phyloP scores from a whole-genome alignment of 2,797 vertebrate genomes.

The Helostoma temminkii region DNA sequence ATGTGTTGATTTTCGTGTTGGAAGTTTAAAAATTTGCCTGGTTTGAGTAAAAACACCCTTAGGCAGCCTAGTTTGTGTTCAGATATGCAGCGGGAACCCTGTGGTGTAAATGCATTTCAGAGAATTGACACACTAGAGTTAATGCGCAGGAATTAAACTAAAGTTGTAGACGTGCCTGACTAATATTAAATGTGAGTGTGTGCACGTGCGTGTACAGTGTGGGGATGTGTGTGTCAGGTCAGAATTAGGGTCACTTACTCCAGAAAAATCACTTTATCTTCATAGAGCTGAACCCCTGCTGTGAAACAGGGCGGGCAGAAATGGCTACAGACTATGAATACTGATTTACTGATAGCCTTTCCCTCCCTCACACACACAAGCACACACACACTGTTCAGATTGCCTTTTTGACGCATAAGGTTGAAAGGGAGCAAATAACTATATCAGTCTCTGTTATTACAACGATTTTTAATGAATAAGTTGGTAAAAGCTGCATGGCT shows the following conservation, averaged over 20 bases:
- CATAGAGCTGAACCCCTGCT: constrained; percentile 65
- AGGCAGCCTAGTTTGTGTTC: constrained; percentile 24
- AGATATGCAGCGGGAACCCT: constrained; percentile 35
- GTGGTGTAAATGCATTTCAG: constrained; percentile 39
- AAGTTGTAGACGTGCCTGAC: constrained; percentile 37
- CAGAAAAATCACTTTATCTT: constrained; percentile 77
- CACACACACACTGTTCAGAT: constrained; percentile 17
- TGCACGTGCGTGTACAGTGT: constrained; percentile 5
- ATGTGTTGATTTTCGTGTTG: neutral
- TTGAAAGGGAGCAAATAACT: constrained; percentile 63
- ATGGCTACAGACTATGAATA: constrained; percentile 68
- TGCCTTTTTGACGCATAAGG: constrained; percentile 39
- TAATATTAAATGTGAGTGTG: constrained; percentile 48
- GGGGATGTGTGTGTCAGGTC: constrained; percentile 50
- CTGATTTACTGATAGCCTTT: constrained; percentile 60
- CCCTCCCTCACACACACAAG: constrained; percentile 2
- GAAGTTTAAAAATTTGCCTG: constrained; percentile 18
- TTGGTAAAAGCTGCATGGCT: constrained; percentile 59
- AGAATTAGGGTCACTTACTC: constrained; percentile 64
- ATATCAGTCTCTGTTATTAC: constrained; percentile 62
- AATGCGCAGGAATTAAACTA: constrained; percentile 27
- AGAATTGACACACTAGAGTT: constrained; percentile 16
- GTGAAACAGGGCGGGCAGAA: constrained; percentile 62
- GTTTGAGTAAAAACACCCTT: neutral
- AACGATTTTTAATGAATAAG: constrained; percentile 59